Conservation (phyloP, 2,113 vertebrate genomes). For the Terrapene triunguis region DNA sequence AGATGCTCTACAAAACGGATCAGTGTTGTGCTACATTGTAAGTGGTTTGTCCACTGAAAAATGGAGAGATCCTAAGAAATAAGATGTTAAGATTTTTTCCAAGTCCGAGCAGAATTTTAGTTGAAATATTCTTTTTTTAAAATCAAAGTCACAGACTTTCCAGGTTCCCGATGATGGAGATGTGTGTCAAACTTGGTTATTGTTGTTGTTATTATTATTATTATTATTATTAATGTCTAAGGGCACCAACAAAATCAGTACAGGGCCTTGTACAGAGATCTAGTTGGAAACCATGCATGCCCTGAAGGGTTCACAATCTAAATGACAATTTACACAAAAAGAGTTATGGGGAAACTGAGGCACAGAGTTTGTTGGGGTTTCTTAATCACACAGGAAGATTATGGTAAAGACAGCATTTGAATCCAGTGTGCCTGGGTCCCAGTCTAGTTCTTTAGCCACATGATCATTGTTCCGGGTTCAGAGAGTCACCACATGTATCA, state of each 20-base stretch:
- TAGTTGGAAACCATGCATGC: not conserved
- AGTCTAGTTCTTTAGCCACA: not conserved
- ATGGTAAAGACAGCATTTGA: not conserved
- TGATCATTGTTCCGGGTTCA: not conserved
- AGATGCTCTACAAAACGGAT: not conserved
- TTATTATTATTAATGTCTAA: not conserved
- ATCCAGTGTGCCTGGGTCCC: no score
- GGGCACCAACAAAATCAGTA: not conserved
- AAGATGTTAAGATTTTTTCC: accelerated
- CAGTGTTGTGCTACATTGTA: not conserved
- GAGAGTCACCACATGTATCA: not conserved
- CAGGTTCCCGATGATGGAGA: not conserved
- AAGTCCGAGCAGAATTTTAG: accelerated
- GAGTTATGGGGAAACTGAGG: not conserved
- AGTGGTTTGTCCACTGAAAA: not conserved
- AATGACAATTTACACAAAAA: not conserved
- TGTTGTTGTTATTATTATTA: not conserved
- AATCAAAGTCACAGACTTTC: not conserved
- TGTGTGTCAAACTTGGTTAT: not conserved
- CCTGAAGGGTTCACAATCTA: not conserved
- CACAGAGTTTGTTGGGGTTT: not conserved
- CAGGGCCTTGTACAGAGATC: accelerated
- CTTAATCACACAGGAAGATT: not conserved
- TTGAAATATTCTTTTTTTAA: not conserved
- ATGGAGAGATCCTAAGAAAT: accelerated